Percentiles rank a stretch among this genome's conserved stretches.
phyloP scores from a whole-genome alignment of 2,888 invertebrate species.

The Caenorhabditis sp. region DNA sequence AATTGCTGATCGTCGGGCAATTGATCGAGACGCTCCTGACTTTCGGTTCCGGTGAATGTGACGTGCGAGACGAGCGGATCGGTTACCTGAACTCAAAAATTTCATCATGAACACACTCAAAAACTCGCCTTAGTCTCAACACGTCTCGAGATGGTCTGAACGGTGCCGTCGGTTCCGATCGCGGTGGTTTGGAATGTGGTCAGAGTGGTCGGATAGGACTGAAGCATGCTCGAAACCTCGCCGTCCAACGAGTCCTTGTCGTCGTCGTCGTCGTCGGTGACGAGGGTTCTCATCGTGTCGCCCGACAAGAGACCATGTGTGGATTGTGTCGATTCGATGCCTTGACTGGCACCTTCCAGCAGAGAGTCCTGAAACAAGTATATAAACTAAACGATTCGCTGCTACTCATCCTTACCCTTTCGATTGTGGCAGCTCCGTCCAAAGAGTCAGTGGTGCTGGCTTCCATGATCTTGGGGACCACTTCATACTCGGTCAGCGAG shows the following conservation, averaged over 20 bases:
- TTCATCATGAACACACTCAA: neutral
- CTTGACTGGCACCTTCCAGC: constrained; percentile 76
- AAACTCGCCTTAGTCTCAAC: constrained; percentile 74
- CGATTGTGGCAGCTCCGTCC: constrained; percentile 40
- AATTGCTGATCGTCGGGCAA: constrained; percentile 72
- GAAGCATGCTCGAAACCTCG: constrained; percentile 67
- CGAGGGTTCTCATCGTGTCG: constrained; percentile 74
- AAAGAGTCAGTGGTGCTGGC: constrained; percentile 57
- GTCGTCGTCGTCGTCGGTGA: constrained; percentile 68
- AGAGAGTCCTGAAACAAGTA: constrained; percentile 69
- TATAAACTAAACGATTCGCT: neutral
- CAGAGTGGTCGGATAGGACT: constrained; percentile 74
- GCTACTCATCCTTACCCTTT: constrained; percentile 32
- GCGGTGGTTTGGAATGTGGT: constrained; percentile 78
- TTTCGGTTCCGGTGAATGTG: constrained; percentile 78
- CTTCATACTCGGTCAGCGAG: constrained; percentile 58
- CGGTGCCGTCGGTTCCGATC: constrained; percentile 72
- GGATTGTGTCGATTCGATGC: constrained; percentile 60
- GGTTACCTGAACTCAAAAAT: constrained; percentile 62
- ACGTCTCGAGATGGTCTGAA: constrained; percentile 77
- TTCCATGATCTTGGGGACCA: constrained; percentile 55
- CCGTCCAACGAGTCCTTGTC: constrained; percentile 77
- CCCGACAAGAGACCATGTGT: constrained; percentile 73
- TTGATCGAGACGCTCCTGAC: constrained; percentile 72
- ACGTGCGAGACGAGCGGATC: constrained; percentile 77